Conservation (phyloP, 2,888 invertebrate genomes). For the Griposia aprilina region DNA sequence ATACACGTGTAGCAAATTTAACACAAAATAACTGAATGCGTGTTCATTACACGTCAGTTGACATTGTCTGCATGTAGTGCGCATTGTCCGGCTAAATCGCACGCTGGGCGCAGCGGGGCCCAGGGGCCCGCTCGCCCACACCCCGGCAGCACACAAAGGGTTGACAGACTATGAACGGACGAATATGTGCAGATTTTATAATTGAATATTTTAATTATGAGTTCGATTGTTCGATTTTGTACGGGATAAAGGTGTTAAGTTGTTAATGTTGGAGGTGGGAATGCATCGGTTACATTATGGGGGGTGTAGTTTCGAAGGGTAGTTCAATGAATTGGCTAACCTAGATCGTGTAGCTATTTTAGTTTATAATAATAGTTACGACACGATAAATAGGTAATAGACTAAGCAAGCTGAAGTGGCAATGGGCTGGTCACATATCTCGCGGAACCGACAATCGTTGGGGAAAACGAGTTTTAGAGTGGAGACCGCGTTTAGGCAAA, state of each 20-base stretch:
- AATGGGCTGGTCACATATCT: too few species aligned
- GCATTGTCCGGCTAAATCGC: constrained; percentile 69
- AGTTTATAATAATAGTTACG: background rate
- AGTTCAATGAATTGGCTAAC: background rate
- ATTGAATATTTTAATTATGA: constrained; percentile 69
- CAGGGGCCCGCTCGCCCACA: constrained; percentile 68
- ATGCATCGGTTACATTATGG: background rate
- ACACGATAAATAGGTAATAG: background rate
- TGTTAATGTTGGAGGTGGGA: constrained; percentile 27
- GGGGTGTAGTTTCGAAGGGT: background rate
- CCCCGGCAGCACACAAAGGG: constrained; percentile 71
- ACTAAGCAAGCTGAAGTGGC: too few species aligned
- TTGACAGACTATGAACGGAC: constrained; percentile 58
- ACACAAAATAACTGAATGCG: constrained; percentile 73
- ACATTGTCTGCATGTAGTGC: constrained; percentile 59
- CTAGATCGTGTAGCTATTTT: background rate
- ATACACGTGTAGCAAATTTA: constrained; percentile 77
- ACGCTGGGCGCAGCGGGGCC: constrained; percentile 77
- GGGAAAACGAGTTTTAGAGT: too few species aligned
- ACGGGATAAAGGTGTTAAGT: constrained; percentile 29
- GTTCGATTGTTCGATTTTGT: constrained; percentile 38
- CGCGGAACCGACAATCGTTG: too few species aligned
- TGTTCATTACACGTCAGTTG: constrained; percentile 79
- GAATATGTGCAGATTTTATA: constrained; percentile 64
- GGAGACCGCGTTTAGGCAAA: too few species aligned